phyloP scores from a whole-genome alignment of 2,113 vertebrate genomes.

The Tragelaphus buxtoni region DNA sequence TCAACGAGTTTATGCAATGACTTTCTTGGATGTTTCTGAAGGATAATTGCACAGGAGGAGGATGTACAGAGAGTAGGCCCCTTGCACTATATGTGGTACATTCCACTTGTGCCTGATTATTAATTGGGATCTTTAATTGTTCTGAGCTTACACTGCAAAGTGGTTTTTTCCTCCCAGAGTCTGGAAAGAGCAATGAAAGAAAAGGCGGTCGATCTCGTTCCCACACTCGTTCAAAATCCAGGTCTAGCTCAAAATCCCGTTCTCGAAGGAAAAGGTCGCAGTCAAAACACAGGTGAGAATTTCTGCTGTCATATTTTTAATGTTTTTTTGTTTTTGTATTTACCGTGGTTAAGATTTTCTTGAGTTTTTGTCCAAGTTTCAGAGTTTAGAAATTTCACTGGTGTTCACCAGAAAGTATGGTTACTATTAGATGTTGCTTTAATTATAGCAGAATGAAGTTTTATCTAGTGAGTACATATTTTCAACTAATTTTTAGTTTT shows the following conservation, averaged over 20 bases:
- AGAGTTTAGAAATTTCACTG: constrained; percentile 7
- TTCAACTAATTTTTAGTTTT: constrained; percentile 5
- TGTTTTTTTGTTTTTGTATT: neutral
- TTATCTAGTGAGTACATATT: neutral
- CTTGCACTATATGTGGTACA: constrained; percentile 85
- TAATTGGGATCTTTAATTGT: constrained; percentile 86
- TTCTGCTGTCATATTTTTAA: neutral
- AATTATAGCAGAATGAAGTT: neutral
- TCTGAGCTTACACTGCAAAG: constrained; percentile 88
- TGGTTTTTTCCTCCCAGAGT: constrained; percentile 85
- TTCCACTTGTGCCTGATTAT: constrained; percentile 85
- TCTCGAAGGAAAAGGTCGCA: constrained; percentile 89
- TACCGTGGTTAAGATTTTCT: neutral
- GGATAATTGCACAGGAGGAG: constrained; percentile 87
- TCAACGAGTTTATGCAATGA: constrained; percentile 87
- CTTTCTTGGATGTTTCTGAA: constrained; percentile 88
- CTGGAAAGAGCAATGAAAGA: constrained; percentile 84
- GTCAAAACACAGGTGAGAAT: constrained; percentile 90
- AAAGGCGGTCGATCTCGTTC: constrained; percentile 86
- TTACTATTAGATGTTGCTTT: neutral
- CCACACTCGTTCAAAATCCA: constrained; percentile 86
- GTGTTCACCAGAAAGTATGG: neutral
- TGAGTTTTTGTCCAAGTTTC: neutral
- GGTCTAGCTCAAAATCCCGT: constrained; percentile 85
- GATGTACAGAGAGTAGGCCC: constrained; percentile 85